phyloP scores from a whole-genome alignment of 2,888 invertebrate species.

The Ischnus inquisitorius region DNA sequence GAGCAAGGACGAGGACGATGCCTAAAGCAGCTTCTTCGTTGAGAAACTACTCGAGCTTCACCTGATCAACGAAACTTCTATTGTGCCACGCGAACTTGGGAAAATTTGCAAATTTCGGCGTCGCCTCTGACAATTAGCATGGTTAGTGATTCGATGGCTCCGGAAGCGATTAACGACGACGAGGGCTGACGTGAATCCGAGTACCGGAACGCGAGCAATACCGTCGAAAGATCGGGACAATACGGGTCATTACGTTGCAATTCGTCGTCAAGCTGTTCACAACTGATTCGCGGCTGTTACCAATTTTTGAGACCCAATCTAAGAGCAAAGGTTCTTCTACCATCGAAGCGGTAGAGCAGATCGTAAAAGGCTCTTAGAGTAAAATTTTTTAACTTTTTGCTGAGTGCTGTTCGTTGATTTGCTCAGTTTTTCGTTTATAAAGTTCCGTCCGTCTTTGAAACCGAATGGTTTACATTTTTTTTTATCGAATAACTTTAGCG shows the following conservation, averaged over 20 bases:
- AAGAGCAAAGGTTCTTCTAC: too few relatives aligned
- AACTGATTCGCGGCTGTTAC: too few relatives aligned
- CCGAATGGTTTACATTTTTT: too few relatives aligned
- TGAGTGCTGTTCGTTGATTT: too few relatives aligned
- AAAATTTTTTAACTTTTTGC: too few relatives aligned
- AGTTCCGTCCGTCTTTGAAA: too few relatives aligned
- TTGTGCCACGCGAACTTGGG: constrained; percentile 32
- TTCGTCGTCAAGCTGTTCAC: neutral
- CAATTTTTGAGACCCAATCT: too few relatives aligned
- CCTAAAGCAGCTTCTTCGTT: constrained; percentile 6
- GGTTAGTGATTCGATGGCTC: constrained; percentile 30
- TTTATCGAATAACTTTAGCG: too few relatives aligned
- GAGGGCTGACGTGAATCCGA: neutral
- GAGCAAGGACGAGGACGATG: neutral
- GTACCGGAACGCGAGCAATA: neutral
- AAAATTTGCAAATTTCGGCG: constrained; percentile 29
- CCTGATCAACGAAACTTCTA: constrained; percentile 35
- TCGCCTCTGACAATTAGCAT: constrained; percentile 20
- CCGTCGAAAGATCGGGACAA: neutral
- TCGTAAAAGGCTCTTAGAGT: too few relatives aligned
- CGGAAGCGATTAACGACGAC: neutral
- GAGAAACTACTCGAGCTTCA: constrained; percentile 18
- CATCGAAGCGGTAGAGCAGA: too few relatives aligned
- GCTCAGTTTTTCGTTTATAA: too few relatives aligned
- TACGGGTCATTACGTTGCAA: neutral